Percentiles rank a stretch among this genome's conserved stretches.
Evolutionary conservation across 2,113 vertebrate genomes (phyloP).

Genomic region (Bungarus multicinctus): DNA sequence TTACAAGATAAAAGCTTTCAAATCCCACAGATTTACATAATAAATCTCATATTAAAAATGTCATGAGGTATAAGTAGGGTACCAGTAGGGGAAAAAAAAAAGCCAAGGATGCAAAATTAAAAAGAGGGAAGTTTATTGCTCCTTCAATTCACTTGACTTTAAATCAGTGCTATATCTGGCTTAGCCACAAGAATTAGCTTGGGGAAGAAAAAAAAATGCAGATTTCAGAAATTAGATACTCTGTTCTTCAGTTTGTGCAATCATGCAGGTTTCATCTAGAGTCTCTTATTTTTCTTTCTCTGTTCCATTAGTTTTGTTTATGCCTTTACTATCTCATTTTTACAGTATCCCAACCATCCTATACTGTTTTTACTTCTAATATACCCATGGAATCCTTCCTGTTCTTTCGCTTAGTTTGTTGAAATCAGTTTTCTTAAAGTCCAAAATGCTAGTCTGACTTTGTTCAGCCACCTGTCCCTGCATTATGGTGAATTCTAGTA

Average conservation of each 20-base stretch:
- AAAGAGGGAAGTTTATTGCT: background rate
- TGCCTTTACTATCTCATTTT: too few species aligned
- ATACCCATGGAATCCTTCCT: too few species aligned
- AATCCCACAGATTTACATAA: conserved; percentile 11
- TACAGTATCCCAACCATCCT: too few species aligned
- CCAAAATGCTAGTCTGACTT: too few species aligned
- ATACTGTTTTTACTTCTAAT: too few species aligned
- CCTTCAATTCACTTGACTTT: conserved; percentile 4
- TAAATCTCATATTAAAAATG: background rate
- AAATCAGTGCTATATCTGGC: background rate
- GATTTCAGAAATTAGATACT: background rate
- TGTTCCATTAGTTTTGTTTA: too few species aligned
- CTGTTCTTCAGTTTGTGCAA: background rate
- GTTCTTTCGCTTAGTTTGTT: too few species aligned
- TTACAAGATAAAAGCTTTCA: background rate
- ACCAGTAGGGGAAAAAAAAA: background rate
- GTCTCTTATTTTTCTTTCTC: too few species aligned
- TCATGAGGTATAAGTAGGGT: background rate
- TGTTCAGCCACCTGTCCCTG: too few species aligned
- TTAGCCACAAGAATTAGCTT: conserved; percentile 11
- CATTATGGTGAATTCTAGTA: too few species aligned
- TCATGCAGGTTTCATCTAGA: too few species aligned
- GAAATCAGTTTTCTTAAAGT: too few species aligned
- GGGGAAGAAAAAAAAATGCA: background rate
- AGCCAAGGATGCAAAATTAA: conserved; percentile 9